phyloP scores from a whole-genome alignment of 2,888 invertebrate genomes.

The Magallana nippona region DNA sequence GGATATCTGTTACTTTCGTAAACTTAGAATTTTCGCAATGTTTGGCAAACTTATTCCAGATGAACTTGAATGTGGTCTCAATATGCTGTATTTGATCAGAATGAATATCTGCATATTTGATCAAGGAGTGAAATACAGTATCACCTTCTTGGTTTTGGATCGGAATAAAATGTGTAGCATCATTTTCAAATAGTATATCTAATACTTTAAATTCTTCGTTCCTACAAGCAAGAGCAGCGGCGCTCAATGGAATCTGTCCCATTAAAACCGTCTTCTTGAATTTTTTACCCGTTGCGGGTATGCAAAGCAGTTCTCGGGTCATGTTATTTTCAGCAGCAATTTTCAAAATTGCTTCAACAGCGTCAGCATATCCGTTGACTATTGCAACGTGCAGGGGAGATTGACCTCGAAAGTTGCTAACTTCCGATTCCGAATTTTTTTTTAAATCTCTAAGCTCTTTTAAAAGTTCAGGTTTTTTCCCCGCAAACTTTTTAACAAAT shows the following conservation, averaged over 20 bases:
- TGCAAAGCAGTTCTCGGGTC: background rate
- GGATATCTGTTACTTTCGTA: background rate
- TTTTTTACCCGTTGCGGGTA: constrained; percentile 53
- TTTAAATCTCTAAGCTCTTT: background rate
- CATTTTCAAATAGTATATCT: constrained; percentile 44
- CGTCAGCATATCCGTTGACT: background rate
- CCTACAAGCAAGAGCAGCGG: constrained; percentile 58
- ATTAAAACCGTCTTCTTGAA: constrained; percentile 64
- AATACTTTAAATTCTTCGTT: background rate
- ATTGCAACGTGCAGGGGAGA: constrained; percentile 34
- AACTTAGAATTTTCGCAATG: too few relatives aligned
- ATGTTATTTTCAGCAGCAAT: background rate
- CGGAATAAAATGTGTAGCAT: constrained; percentile 48
- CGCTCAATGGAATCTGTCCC: constrained; percentile 62
- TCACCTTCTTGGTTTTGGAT: constrained; percentile 57
- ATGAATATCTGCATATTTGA: constrained; percentile 57
- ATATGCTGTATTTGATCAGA: constrained; percentile 50
- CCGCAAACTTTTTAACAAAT: background rate
- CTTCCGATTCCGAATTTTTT: background rate
- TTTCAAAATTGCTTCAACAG: constrained; percentile 2
- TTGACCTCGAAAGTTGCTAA: background rate
- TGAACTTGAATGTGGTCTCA: constrained; percentile 42
- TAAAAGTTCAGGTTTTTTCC: background rate
- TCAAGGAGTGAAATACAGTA: constrained; percentile 60
- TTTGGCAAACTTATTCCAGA: background rate